Evolutionary conservation across 2,888 invertebrate species (phyloP).

Genomic region (Apodemia hepburni): DNA sequence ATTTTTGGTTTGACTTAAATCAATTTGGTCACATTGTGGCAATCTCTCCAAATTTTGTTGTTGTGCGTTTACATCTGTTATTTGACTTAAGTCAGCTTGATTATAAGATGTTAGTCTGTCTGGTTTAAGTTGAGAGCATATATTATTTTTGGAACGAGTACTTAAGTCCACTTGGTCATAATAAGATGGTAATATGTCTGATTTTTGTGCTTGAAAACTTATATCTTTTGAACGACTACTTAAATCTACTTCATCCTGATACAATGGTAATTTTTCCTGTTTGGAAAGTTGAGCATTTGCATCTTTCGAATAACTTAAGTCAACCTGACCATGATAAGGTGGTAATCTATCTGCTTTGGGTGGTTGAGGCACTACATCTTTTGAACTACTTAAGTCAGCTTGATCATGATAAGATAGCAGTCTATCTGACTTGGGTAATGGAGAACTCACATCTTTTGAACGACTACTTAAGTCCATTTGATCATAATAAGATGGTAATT

Average conservation of each 20-base stretch:
- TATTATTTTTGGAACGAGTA: background rate
- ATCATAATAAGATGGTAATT: background rate
- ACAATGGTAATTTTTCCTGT: background rate
- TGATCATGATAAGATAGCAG: no score
- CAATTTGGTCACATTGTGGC: background rate
- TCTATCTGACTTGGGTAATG: no score
- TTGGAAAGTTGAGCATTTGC: background rate
- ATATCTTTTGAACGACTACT: background rate
- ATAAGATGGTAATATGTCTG: constrained; percentile 1
- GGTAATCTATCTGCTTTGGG: no score
- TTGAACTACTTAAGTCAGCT: no score
- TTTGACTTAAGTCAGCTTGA: background rate
- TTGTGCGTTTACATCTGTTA: background rate
- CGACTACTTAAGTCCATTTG: no score
- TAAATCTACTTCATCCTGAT: background rate
- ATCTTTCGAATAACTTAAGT: background rate
- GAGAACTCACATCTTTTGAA: no score
- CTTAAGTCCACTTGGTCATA: constrained; percentile 10
- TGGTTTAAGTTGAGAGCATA: background rate
- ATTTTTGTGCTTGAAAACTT: background rate
- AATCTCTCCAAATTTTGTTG: background rate
- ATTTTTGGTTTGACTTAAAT: background rate
- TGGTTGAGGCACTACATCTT: no score
- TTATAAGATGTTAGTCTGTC: background rate
- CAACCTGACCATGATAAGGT: background rate